These are phyloP conservation scores for Ectemnius lituratus DNA, from an alignment of 2,888 invertebrate genomes.

Conservation along the genomic window DNA sequence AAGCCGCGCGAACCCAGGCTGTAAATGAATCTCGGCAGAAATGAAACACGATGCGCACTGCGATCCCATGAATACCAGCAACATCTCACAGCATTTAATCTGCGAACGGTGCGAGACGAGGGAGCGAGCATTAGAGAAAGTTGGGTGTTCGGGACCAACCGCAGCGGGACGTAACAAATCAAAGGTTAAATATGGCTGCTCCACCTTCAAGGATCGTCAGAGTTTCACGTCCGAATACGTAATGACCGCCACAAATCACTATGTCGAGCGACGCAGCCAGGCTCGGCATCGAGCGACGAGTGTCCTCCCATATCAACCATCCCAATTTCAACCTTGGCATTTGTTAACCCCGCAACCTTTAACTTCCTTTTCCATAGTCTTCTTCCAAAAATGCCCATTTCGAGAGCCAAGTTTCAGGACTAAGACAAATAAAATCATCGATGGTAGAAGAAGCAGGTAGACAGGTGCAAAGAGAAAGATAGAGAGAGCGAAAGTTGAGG, in stretches of 20 bases:
- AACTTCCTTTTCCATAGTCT: too few relatives aligned
- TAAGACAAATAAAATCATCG: too few relatives aligned
- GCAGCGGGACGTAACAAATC: conserved; percentile 33
- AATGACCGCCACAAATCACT: conserved; percentile 2
- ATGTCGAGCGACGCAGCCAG: not conserved
- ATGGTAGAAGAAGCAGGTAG: too few relatives aligned
- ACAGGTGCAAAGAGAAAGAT: too few relatives aligned
- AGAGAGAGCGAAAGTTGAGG: too few relatives aligned
- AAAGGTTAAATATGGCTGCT: conserved; percentile 52
- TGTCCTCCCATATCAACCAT: too few relatives aligned
- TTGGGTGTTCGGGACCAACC: conserved; percentile 41
- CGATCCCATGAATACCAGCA: conserved; percentile 46
- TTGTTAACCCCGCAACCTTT: too few relatives aligned
- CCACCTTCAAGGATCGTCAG: conserved; percentile 25
- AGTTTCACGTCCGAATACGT: conserved; percentile 24
- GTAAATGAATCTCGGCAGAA: conserved; percentile 4
- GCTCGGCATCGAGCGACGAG: too few relatives aligned
- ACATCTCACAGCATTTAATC: conserved; percentile 60
- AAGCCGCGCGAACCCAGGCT: too few relatives aligned
- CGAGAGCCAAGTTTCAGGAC: too few relatives aligned
- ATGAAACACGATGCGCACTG: conserved; percentile 41
- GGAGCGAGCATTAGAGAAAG: conserved; percentile 42
- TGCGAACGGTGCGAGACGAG: conserved; percentile 22
- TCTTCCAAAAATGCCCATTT: too few relatives aligned
- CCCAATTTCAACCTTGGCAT: too few relatives aligned